These are phyloP conservation scores for Tipula lateralis DNA, from an alignment of 2,888 invertebrate species.

Conservation along the genomic window DNA sequence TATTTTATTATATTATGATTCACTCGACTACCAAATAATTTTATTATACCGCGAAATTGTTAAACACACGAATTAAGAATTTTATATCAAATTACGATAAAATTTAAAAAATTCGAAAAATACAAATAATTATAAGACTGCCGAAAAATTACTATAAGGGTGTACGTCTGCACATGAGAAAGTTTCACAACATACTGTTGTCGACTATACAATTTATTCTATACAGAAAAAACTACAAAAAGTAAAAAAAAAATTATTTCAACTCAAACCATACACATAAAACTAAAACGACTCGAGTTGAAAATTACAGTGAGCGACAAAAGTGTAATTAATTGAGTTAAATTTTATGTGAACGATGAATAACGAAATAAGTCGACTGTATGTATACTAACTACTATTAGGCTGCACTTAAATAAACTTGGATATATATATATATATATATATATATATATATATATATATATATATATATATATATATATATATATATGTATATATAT, in stretches of 20 bases:
- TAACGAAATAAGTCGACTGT: not conserved
- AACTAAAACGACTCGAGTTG: not conserved
- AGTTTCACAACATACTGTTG: slow-evolving; percentile 24
- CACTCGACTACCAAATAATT: not conserved
- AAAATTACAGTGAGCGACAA: not conserved
- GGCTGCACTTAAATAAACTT: too few species aligned
- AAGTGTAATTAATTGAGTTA: not conserved
- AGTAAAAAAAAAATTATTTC: not conserved
- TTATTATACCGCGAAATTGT: not conserved
- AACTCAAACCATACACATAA: slow-evolving; percentile 12
- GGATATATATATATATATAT: not conserved
- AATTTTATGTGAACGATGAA: not conserved
- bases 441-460: not conserved
- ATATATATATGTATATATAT: not conserved
- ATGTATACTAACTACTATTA: too few species aligned
- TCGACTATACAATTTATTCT: not conserved
- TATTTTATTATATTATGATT: not conserved
- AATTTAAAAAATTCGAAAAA: not conserved
- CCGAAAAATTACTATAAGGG: not conserved
- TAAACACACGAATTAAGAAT: not conserved
- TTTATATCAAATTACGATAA: not conserved
- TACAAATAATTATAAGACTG: not conserved
- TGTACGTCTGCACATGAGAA: not conserved
- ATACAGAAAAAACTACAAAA: not conserved
- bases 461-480: not conserved